These are phyloP conservation scores for Steinernema feltiae DNA, from an alignment of 1,140 invertebrate genomes.

Conservation along the genomic window DNA sequence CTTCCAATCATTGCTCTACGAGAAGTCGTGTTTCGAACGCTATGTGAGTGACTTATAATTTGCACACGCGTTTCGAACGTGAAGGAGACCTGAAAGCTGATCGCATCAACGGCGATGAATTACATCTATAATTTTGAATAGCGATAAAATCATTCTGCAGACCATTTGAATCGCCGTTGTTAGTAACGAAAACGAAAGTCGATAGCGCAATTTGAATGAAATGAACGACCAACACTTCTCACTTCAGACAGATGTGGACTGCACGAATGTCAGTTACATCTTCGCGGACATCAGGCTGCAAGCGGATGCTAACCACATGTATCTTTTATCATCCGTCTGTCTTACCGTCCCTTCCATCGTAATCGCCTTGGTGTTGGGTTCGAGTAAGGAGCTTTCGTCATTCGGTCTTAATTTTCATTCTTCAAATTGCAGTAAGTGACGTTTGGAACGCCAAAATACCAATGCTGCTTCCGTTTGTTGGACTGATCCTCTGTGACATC, in stretches of 20 bases:
- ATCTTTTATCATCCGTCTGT: background rate
- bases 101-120: too few relatives aligned
- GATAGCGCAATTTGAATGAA: too few relatives aligned
- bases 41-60: conserved; percentile 14
- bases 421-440: conserved; percentile 6
- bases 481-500: conserved; percentile 11
- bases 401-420: background rate
- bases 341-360: conserved; percentile 11
- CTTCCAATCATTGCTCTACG: conserved; percentile 29
- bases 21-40: conserved; percentile 23
- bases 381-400: background rate
- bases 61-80: too few relatives aligned
- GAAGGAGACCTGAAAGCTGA: too few relatives aligned
- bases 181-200: too few relatives aligned
- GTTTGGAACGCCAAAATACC: conserved; percentile 6
- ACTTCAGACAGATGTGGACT: background rate
- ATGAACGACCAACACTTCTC: background rate
- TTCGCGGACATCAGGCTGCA: conserved; percentile 12
- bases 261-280: conserved; percentile 1
- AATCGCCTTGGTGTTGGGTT: background rate
- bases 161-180: too few relatives aligned
- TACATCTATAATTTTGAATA: too few relatives aligned
- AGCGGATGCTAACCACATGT: conserved; percentile 14
- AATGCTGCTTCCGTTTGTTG: conserved; percentile 12
- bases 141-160: too few relatives aligned